Conservation (phyloP, 2,113 vertebrate species). For the Channa argus region DNA sequence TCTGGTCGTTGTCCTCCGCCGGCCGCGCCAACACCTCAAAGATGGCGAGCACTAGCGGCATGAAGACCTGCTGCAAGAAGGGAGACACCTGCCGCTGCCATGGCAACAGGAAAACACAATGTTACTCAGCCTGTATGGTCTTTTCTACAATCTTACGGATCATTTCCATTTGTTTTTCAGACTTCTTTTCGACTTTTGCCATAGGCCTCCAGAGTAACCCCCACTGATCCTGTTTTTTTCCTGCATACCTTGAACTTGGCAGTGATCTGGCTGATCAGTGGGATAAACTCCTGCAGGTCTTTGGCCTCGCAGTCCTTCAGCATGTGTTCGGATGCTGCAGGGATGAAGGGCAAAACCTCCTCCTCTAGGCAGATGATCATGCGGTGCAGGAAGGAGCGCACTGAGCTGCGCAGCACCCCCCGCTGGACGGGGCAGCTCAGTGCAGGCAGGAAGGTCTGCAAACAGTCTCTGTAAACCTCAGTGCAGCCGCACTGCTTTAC, state of each 20-base stretch:
- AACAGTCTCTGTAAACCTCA: slow-evolving; percentile 95
- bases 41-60: slow-evolving; percentile 95
- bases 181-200: too few relatives aligned
- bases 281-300: slow-evolving; percentile 99
- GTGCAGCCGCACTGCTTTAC: slow-evolving; percentile 97
- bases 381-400: slow-evolving; percentile 96
- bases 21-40: slow-evolving; percentile 94
- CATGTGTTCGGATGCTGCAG: slow-evolving; percentile 96
- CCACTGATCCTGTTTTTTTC: too few relatives aligned
- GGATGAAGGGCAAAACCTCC: slow-evolving; percentile 96
- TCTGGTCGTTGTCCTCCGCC: slow-evolving; percentile 97
- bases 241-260: slow-evolving; percentile 92
- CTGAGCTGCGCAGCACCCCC: slow-evolving; percentile 90
- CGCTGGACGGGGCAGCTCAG: slow-evolving; percentile 95
- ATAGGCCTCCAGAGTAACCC: too few relatives aligned
- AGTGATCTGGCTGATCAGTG: slow-evolving; percentile 98
- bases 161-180: too few relatives aligned
- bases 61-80: slow-evolving; percentile 98
- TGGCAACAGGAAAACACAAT: not conserved
- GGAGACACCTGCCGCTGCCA: slow-evolving; percentile 93
- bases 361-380: slow-evolving; percentile 99
- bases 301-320: slow-evolving; percentile 98
- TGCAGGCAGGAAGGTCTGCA: slow-evolving; percentile 94
- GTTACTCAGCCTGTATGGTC: too few relatives aligned
- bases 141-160: too few relatives aligned